These are phyloP conservation scores for Xiphydria camelus DNA, from an alignment of 2,888 invertebrate genomes.

Conservation along the genomic window DNA sequence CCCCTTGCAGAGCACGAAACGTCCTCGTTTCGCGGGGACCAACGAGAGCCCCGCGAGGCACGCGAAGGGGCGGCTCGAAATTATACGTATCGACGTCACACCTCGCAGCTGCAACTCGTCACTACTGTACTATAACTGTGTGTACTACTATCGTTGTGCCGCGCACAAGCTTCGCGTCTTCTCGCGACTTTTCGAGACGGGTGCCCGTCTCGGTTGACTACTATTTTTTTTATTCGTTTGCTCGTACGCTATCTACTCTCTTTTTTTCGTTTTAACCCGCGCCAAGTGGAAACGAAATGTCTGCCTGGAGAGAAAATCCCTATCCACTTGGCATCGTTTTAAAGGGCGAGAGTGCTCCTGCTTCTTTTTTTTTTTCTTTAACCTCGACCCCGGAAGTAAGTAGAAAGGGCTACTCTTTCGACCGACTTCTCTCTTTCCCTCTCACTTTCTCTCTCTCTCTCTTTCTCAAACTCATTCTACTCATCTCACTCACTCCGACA, in stretches of 20 bases:
- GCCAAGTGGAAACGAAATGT: background rate
- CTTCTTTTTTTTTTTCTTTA: too few relatives aligned
- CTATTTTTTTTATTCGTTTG: slow-evolving; percentile 8
- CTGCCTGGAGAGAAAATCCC: background rate
- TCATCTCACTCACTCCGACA: too few relatives aligned
- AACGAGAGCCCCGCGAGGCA: slow-evolving; percentile 13
- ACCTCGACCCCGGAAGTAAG: too few relatives aligned
- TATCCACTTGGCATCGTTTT: background rate
- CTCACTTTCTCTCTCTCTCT: too few relatives aligned
- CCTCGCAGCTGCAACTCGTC: slow-evolving; percentile 57
- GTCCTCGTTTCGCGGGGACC: slow-evolving; percentile 14
- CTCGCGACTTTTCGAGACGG: slow-evolving; percentile 71
- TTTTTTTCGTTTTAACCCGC: slow-evolving; percentile 3
- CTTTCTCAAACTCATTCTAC: too few relatives aligned
- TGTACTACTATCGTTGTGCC: slow-evolving; percentile 48
- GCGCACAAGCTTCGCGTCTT: slow-evolving; percentile 59
- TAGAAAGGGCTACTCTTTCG: too few relatives aligned
- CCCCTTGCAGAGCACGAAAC: slow-evolving; percentile 12
- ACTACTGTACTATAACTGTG: slow-evolving; percentile 58
- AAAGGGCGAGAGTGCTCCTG: too few relatives aligned
- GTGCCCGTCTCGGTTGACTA: slow-evolving; percentile 28
- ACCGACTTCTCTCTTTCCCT: too few relatives aligned
- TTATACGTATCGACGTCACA: slow-evolving; percentile 47
- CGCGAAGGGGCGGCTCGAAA: too few relatives aligned
- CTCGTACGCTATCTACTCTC: slow-evolving; percentile 1